Evolutionary conservation across 2,113 vertebrate genomes (phyloP).

Genomic region (Ellobius talpinus): DNA sequence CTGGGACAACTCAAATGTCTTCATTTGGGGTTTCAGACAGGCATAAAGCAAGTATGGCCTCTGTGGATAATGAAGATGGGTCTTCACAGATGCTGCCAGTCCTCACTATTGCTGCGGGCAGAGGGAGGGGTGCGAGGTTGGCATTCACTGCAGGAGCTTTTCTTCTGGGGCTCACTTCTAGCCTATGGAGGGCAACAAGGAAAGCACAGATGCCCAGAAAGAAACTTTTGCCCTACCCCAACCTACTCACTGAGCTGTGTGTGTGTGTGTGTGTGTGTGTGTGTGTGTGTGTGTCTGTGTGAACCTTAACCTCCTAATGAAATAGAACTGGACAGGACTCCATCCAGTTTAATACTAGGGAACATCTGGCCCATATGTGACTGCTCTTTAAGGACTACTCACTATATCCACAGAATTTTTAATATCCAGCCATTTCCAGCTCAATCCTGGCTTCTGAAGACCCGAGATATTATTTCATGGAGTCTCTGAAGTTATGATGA

Average conservation of each 20-base stretch:
- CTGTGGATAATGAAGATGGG: fast-evolving
- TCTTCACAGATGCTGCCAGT: neutral
- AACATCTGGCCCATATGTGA: neutral
- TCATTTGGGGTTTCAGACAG: too few relatives aligned
- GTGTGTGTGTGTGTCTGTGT: neutral
- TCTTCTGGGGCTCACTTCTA: neutral
- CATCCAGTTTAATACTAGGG: neutral
- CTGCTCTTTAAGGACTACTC: neutral
- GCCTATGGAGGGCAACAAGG: neutral
- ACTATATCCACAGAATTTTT: neutral
- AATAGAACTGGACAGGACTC: neutral
- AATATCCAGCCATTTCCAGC: conserved; percentile 13
- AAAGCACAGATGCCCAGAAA: neutral
- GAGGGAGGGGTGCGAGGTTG: fast-evolving
- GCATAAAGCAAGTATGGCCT: fast-evolving
- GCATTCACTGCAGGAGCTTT: neutral
- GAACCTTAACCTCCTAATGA: neutral
- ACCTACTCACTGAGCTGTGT: too few relatives aligned
- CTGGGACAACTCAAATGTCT: fast-evolving
- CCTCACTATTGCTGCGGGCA: neutral
- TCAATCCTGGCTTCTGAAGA: neutral
- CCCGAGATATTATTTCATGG: neutral
- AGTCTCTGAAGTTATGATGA: neutral
- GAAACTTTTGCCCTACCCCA: neutral
- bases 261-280: too few relatives aligned